Conservation (phyloP, 2,797 vertebrate genomes). For the Neopelma chrysocephalum region DNA sequence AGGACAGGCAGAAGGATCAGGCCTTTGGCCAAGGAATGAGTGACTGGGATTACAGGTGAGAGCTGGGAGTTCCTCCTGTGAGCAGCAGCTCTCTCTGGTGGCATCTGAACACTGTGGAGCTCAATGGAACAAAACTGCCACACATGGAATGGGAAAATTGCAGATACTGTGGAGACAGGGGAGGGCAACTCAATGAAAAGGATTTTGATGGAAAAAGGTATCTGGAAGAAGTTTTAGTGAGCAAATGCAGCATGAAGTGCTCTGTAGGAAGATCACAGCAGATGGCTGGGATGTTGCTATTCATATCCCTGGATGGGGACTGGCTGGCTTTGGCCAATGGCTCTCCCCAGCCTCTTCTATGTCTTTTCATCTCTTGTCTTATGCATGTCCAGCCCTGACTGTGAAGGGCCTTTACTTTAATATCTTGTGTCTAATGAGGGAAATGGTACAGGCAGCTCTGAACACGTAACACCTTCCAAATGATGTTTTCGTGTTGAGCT, state of each 20-base stretch:
- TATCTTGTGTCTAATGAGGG: background rate
- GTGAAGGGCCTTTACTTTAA: background rate
- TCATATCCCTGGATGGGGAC: accelerated
- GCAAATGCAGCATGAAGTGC: background rate
- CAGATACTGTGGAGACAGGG: background rate
- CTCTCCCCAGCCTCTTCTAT: background rate
- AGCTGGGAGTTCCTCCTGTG: background rate
- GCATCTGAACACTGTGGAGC: background rate
- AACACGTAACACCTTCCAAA: background rate
- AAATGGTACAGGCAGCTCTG: background rate
- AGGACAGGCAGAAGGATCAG: background rate
- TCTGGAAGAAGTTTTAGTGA: background rate
- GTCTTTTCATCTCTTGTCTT: background rate
- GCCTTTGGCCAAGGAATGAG: background rate
- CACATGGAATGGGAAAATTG: accelerated
- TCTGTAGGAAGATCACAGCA: background rate
- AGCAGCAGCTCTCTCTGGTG: background rate
- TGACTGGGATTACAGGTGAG: background rate
- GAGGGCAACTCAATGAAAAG: background rate
- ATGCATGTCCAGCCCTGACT: background rate
- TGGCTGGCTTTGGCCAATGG: background rate
- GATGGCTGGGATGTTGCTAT: accelerated
- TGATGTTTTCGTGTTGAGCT: background rate
- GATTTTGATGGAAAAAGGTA: background rate
- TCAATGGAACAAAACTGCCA: background rate